A percentile compares a stretch with the other conserved stretches of the same genome.
These are phyloP conservation scores for Carcina quercana DNA, from an alignment of 2,888 invertebrate genomes.

Conservation along the genomic window DNA sequence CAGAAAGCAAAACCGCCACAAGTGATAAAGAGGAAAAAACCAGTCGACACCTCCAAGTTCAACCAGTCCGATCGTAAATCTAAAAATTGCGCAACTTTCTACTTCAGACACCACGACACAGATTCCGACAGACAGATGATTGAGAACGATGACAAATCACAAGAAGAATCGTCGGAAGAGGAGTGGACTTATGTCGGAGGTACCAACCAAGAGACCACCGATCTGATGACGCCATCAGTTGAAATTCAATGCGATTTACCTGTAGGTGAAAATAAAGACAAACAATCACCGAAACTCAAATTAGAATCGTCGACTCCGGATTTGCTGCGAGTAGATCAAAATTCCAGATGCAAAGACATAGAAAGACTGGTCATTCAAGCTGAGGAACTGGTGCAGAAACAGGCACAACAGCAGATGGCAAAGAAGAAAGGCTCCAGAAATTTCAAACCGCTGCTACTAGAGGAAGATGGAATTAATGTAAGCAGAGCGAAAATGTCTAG, in stretches of 20 bases:
- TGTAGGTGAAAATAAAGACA: conserved; percentile 45
- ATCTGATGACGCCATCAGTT: conserved; percentile 68
- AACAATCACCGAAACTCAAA: conserved; percentile 45
- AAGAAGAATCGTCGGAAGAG: conserved; percentile 65
- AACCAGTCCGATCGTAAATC: conserved; percentile 85
- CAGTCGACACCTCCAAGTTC: conserved; percentile 75
- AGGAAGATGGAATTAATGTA: conserved; percentile 60
- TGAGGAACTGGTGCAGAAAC: conserved; percentile 83
- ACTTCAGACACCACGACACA: conserved; percentile 90
- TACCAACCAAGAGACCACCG: conserved; percentile 60
- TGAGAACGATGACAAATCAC: conserved; percentile 61
- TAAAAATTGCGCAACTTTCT: conserved; percentile 88
- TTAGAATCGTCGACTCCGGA: conserved; percentile 60
- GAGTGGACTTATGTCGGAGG: conserved; percentile 80
- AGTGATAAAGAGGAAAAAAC: conserved; percentile 67
- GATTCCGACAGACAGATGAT: conserved; percentile 84
- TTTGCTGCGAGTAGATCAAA: conserved; percentile 61
- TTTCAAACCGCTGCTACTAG: conserved; percentile 70
- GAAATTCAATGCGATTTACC: conserved; percentile 64
- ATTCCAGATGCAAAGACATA: conserved; percentile 76
- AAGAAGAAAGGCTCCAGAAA: conserved; percentile 60
- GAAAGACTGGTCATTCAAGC: conserved; percentile 86
- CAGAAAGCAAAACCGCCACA: conserved; percentile 55
- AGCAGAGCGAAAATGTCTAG: conserved; percentile 77
- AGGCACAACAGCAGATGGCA: conserved; percentile 59